Evolutionary conservation across 2,797 vertebrate species (phyloP), one percentile per base, ranked within the genome.

Genomic region (Basileuterus tristriatus): DNA sequence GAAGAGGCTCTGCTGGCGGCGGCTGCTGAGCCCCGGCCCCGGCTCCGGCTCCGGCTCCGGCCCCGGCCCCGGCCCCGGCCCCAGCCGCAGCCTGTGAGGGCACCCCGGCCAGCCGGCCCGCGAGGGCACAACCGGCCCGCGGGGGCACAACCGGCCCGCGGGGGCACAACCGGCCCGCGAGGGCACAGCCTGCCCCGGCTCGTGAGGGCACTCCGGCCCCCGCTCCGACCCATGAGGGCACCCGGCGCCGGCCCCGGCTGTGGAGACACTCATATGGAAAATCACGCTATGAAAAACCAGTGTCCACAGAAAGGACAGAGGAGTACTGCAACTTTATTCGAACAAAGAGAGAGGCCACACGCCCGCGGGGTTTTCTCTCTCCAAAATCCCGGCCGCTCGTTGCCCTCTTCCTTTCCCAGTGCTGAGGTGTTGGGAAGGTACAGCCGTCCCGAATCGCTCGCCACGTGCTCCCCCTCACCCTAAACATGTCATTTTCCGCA

Each of bases 391-490:
- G 4, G 30, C 24, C 15, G 15, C 8, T 2, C 0, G 6, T 39
- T 72, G 34, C 24, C 10, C 16, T 64, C 4, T 34, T 34, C 41
- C 15, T 16, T 83, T 39, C 12, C 2, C 41, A 15, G 1, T 11
- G 24, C 43, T 9, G 59, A 41, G 30, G 30, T 6, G 9, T 7
- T 8, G 2, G 36, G 59, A 56, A 41, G 26, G 30, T 34, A 1
- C 49, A 39, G 30, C 34, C 29, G 30, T 72, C 50, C 41, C 16
- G 12, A 47, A 11, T 2, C 6, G 10, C 58, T 16, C 13, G 2
- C 5, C 34, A 4, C 24, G 2, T 4, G 13, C 30, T 24, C 2
- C 19, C 11, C 6, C 13, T 8, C 52, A n/a, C 30, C 4, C 6
- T 9, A 55, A 72, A 21, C 30, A 5, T 34, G 30, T 21, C 26